Percentiles rank a stretch among this genome's conserved stretches.
Conservation (phyloP, 2,888 invertebrate genomes). For the Pseudanteris insignis region DNA sequence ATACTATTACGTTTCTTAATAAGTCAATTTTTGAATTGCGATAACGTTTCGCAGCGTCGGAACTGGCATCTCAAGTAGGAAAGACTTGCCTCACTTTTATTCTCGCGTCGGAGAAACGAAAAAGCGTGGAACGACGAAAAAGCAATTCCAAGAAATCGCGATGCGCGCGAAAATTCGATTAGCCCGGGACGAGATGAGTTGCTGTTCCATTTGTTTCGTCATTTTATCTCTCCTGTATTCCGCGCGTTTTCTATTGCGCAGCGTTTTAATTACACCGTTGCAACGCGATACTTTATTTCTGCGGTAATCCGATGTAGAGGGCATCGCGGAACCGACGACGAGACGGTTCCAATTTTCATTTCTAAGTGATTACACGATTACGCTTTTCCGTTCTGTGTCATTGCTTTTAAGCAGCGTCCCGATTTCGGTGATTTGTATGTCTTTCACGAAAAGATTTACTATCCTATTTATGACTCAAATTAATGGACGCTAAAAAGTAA, state of each 20-base stretch:
- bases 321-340: conserved; percentile 38
- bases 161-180: conserved; percentile 64
- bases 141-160: conserved; percentile 62
- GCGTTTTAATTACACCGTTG: conserved; percentile 63
- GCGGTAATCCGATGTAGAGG: conserved; percentile 51
- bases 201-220: conserved; percentile 57
- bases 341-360: conserved; percentile 44
- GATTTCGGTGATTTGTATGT: conserved; percentile 5
- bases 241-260: conserved; percentile 55
- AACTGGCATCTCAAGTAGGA: background rate
- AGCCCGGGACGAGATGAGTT: conserved; percentile 61
- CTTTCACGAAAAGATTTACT: too few species aligned
- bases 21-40: too few species aligned
- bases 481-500: too few species aligned
- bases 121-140: conserved; percentile 46
- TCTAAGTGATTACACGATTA: conserved; percentile 38
- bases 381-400: conserved; percentile 21
- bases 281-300: conserved; percentile 55
- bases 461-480: too few species aligned
- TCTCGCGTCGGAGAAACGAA: conserved; percentile 10
- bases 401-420: conserved; percentile 7
- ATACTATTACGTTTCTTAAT: too few species aligned
- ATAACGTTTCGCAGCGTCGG: too few species aligned
- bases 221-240: conserved; percentile 49
- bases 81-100: background rate